Conservation (phyloP, 1,140 invertebrate species). For the Caenorhabditis tropicalis region DNA sequence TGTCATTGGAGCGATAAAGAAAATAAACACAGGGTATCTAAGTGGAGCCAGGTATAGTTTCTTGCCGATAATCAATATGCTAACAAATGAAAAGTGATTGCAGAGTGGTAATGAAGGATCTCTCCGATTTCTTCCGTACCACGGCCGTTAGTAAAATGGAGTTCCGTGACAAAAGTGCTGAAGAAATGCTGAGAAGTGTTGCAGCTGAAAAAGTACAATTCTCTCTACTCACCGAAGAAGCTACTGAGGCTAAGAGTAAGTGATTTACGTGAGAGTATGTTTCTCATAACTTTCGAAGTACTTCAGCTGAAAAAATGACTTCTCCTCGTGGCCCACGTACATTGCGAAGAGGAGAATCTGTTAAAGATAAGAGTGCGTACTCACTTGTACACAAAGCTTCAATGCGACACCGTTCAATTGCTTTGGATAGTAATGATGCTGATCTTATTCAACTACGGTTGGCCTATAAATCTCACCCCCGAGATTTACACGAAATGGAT, state of each 20-base stretch:
- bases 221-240: conserved; percentile 49
- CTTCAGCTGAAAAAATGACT: conserved; percentile 16
- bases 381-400: conserved; percentile 65
- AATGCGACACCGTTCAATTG: conserved; percentile 71
- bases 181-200: conserved; percentile 53
- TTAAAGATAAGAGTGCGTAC: conserved; percentile 66
- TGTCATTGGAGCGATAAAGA: conserved; percentile 96
- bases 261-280: background rate
- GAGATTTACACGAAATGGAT: conserved; percentile 22
- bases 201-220: conserved; percentile 50
- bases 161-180: conserved; percentile 63
- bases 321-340: background rate
- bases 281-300: background rate
- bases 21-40: conserved; percentile 96
- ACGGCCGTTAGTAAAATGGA: conserved; percentile 72
- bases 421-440: conserved; percentile 63
- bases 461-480: conserved; percentile 59
- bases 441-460: conserved; percentile 65
- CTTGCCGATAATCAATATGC: background rate
- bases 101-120: conserved; percentile 72
- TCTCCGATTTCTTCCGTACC: conserved; percentile 70
- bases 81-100: conserved; percentile 36
- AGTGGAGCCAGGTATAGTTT: conserved; percentile 83
- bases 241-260: conserved; percentile 27
- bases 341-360: conserved; percentile 66